Base-by-base conservation (phyloP, 2,888 invertebrate species). In the Aleiodes leptofemur region DNA sequence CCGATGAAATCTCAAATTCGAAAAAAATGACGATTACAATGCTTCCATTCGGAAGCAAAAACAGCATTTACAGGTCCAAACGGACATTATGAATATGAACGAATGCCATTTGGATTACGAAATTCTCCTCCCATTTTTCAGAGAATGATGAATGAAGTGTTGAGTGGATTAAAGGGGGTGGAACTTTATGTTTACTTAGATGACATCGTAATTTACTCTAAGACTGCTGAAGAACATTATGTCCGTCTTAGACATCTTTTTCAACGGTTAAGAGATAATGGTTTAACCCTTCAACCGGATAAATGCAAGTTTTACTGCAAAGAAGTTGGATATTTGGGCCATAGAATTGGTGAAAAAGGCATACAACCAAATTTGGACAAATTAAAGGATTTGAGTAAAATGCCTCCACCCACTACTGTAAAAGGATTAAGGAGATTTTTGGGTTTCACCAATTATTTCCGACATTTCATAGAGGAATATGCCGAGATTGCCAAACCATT, bases 391-490 rank as follows among this genome's bases (percentile, higher is more conserved):
- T 23, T 23, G 23, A 23, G 23, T 2, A 23, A 23, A 1, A 7
- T 56, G 9, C 9, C 56, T 56, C 56, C 16, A 7, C 56, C 72
- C 3, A 23, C 4, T 5, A 61, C 53, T 13, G 31, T 55, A 3
- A 56, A 57, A 7, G 43, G 50, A 1, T 11, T 72, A 0, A 66
- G 50, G 8, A 14, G 57, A 7, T 72, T 72, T 11, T n/a, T 66
- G 11, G 75, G 23, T 23, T 23, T 23, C 2, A 23, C 23, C 2
- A 2, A 23, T 23, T 23, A 23, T 23, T 23, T 23, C 6, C 69
- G 68, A 1, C 73, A 80, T 34, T 85, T 83, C 53, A 83, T 84
- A 9, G 59, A 48, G 34, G 38, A 78, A 31, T 84, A 82, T 59
- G 75, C 81, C 2, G 66, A 76, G 34, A 79, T 82, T 9, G 79